A percentile compares a stretch with the other conserved stretches of the same genome.
Conservation (phyloP, 2,888 invertebrate genomes). For the Bugula neritina region DNA sequence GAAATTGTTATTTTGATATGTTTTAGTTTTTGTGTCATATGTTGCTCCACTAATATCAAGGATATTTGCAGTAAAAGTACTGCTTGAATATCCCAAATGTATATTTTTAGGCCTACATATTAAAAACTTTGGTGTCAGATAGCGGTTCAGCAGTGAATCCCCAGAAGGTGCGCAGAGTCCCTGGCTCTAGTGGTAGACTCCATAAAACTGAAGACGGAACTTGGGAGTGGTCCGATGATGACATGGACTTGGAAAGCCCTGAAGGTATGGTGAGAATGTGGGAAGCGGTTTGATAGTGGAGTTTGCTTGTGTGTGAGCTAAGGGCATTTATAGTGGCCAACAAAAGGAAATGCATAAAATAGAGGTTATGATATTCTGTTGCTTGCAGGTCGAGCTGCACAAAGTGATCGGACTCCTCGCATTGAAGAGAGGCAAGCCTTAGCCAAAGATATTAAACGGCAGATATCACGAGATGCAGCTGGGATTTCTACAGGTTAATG, state of each 20-base stretch:
- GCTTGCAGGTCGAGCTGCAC: constrained; percentile 15
- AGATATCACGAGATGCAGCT: background rate
- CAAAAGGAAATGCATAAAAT: too few relatives aligned
- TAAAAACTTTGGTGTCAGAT: constrained; percentile 45
- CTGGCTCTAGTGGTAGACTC: constrained; percentile 52
- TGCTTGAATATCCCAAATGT: too few relatives aligned
- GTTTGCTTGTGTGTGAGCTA: too few relatives aligned
- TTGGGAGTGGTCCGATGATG: constrained; percentile 97
- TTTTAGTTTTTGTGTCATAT: too few relatives aligned
- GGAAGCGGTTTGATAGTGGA: too few relatives aligned
- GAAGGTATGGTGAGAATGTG: constrained; percentile 31
- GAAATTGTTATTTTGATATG: too few relatives aligned
- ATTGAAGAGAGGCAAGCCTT: constrained; percentile 14
- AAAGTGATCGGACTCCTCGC: background rate
- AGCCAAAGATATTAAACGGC: constrained; percentile 10
- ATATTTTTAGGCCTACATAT: constrained; percentile 38
- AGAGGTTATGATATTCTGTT: too few relatives aligned
- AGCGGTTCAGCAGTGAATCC: constrained; percentile 64
- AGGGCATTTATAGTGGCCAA: too few relatives aligned
- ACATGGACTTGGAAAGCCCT: constrained; percentile 59
- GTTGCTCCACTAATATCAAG: too few relatives aligned
- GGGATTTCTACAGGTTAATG: too few relatives aligned
- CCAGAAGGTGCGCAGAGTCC: constrained; percentile 62
- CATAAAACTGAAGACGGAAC: constrained; percentile 85
- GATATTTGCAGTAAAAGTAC: too few relatives aligned